Percentiles rank a stretch among this genome's conserved stretches.
Evolutionary conservation across 2,797 vertebrate species (phyloP).

Genomic region (Enteromius trimaculatus): DNA sequence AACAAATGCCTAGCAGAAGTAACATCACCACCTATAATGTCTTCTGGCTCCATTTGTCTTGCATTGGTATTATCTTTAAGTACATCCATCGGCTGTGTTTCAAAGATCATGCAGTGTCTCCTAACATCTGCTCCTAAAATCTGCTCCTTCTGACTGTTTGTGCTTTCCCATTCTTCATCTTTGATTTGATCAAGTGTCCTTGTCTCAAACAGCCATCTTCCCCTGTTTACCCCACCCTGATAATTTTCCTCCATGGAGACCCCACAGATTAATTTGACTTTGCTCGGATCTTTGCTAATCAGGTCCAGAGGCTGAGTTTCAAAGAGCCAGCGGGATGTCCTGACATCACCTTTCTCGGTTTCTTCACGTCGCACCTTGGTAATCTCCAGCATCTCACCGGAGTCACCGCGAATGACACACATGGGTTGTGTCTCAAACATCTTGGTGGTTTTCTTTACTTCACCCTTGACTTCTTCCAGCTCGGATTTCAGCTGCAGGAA

Average conservation of each 20-base stretch:
- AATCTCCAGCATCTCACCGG: constrained; percentile 87
- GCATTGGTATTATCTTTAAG: constrained; percentile 82
- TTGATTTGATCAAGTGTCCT: constrained; percentile 88
- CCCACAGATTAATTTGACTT: constrained; percentile 83
- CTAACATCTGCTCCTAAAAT: constrained; percentile 87
- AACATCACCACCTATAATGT: constrained; percentile 89
- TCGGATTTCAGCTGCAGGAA: constrained; percentile 86
- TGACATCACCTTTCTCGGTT: constrained; percentile 85
- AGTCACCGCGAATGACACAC: constrained; percentile 86
- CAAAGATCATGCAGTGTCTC: constrained; percentile 88
- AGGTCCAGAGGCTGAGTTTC: constrained; percentile 85
- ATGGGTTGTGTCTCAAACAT: constrained; percentile 87
- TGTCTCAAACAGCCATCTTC: constrained; percentile 88
- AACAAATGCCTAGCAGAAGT: constrained; percentile 85
- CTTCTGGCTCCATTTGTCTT: constrained; percentile 70
- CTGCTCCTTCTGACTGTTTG: constrained; percentile 77
- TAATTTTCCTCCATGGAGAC: constrained; percentile 85
- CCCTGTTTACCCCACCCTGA: constrained; percentile 79
- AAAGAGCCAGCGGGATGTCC: constrained; percentile 86
- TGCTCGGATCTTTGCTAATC: constrained; percentile 82
- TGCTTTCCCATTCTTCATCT: constrained; percentile 81
- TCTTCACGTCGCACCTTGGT: constrained; percentile 86
- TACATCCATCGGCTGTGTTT: constrained; percentile 86
- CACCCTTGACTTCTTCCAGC: constrained; percentile 86
- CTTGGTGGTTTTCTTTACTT: constrained; percentile 84